Evolutionary conservation across 2,888 invertebrate species (phyloP).

Genomic region (Autographa gamma): DNA sequence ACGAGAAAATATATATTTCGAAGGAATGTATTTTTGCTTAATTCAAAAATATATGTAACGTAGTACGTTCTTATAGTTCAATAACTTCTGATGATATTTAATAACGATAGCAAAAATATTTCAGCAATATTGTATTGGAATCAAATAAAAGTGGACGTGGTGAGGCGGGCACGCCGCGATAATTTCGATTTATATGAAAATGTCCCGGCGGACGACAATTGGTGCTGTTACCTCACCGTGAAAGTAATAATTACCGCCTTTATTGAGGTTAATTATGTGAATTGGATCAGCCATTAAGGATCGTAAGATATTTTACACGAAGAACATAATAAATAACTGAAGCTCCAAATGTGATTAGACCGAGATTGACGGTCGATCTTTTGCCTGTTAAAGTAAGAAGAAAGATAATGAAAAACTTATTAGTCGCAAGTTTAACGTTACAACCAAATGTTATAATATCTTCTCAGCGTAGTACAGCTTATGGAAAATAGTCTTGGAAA

Average conservation of each 20-base stretch:
- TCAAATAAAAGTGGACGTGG: constrained; percentile 48
- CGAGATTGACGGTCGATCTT: background rate
- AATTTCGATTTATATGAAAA: constrained; percentile 60
- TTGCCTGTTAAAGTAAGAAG: background rate
- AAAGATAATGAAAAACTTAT: too few species aligned
- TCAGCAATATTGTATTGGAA: constrained; percentile 51
- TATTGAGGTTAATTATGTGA: constrained; percentile 45
- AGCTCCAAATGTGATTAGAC: background rate
- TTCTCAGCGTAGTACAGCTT: too few species aligned
- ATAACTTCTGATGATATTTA: constrained; percentile 33
- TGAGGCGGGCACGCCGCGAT: constrained; percentile 24
- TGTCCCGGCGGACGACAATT: constrained; percentile 29
- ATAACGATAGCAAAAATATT: constrained; percentile 47
- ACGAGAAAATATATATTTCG: background rate
- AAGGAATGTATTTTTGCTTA: background rate
- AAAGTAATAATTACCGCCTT: constrained; percentile 38
- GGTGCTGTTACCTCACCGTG: constrained; percentile 26
- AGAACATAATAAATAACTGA: background rate
- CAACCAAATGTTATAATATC: too few species aligned
- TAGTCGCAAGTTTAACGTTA: too few species aligned
- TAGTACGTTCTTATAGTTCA: constrained; percentile 11
- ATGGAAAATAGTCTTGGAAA: too few species aligned
- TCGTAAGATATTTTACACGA: background rate
- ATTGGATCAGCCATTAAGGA: constrained; percentile 17
- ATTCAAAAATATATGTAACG: background rate